Percentiles rank a stretch among this genome's conserved stretches.
These are phyloP conservation scores for Neopipo cinnamomea DNA, from an alignment of 2,113 vertebrate genomes.

Conservation along the genomic window DNA sequence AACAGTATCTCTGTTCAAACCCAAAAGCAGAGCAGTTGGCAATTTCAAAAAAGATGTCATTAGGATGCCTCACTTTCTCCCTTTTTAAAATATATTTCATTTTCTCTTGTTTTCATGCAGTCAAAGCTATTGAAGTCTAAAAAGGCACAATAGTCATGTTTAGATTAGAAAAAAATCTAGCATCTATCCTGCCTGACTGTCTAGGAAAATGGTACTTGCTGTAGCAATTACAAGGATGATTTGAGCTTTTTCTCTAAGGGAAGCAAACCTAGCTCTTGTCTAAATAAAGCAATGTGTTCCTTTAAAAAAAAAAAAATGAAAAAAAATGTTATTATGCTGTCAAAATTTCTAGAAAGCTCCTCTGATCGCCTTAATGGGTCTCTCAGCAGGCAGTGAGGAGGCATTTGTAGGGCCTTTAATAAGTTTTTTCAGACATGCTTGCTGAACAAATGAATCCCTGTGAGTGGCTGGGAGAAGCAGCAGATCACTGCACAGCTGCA, in stretches of 20 bases:
- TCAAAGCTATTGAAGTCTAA: neutral
- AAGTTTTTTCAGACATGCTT: neutral
- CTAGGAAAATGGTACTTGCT: neutral
- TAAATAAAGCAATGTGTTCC: neutral
- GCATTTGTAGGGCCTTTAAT: neutral
- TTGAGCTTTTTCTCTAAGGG: neutral
- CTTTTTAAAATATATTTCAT: neutral
- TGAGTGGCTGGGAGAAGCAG: neutral
- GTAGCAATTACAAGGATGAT: neutral
- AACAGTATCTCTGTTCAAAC: neutral
- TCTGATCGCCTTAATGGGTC: neutral
- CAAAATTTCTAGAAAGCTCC: neutral
- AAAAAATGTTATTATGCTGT: neutral
- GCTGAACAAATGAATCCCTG: neutral
- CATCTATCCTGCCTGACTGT: neutral
- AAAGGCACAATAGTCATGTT: neutral
- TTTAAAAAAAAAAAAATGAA: neutral
- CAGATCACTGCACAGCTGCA: neutral
- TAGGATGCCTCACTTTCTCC: neutral
- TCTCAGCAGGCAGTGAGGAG: neutral
- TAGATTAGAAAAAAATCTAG: neutral
- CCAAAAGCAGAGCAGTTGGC: neutral
- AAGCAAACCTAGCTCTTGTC: neutral
- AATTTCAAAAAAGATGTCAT: neutral
- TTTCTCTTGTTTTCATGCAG: neutral